These are phyloP conservation scores for Gasterosteus nipponicus DNA, from an alignment of 2,113 vertebrate genomes.

Conservation along the genomic window DNA sequence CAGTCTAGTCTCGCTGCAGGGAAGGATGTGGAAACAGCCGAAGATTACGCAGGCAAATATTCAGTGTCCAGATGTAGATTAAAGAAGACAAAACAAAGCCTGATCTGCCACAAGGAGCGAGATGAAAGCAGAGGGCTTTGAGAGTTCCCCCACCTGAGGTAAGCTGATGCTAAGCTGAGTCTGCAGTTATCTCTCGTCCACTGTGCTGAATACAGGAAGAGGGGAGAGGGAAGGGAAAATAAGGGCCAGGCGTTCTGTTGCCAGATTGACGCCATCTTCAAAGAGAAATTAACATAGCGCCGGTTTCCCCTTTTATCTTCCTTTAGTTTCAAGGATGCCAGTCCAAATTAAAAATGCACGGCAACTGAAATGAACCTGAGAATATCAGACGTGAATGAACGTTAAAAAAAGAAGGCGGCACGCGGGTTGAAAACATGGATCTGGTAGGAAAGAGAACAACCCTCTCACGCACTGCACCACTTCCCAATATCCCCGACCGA, in stretches of 20 bases:
- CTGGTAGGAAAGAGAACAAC: conserved; percentile 3
- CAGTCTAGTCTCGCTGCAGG: conserved; percentile 12
- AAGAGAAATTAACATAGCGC: conserved; percentile 78
- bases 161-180: conserved; percentile 71
- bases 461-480: conserved; percentile 6
- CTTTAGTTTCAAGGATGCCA: conserved; percentile 75
- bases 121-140: conserved; percentile 58
- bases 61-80: conserved; percentile 55
- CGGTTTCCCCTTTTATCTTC: conserved; percentile 75
- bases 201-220: conserved; percentile 67
- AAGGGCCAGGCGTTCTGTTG: conserved; percentile 67
- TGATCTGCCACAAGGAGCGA: conserved; percentile 46
- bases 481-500: neutral
- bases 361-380: conserved; percentile 61
- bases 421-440: conserved; percentile 31
- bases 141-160: conserved; percentile 58
- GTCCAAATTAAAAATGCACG: conserved; percentile 67
- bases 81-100: conserved; percentile 57
- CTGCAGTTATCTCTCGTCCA: conserved; percentile 66
- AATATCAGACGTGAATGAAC: conserved; percentile 55
- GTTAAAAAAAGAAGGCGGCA: neutral
- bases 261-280: conserved; percentile 79
- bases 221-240: conserved; percentile 59
- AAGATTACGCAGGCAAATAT: conserved; percentile 59
- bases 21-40: conserved; percentile 21